Conservation (phyloP, 2,113 vertebrate genomes). For the Crypturellus undulatus region DNA sequence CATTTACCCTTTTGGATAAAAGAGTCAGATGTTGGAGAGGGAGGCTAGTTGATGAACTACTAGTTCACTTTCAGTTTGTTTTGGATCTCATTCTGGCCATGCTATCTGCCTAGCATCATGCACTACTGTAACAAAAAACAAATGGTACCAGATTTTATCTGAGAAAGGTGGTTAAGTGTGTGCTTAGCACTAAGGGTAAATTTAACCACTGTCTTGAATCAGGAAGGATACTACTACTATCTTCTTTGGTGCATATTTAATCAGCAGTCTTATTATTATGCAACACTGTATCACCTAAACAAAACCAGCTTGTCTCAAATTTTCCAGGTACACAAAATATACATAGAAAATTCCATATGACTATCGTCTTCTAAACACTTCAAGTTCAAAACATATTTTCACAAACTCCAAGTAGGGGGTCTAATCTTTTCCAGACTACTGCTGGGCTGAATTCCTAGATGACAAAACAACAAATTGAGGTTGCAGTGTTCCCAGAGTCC, state of each 20-base stretch:
- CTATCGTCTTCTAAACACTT: not conserved
- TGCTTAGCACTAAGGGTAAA: not conserved
- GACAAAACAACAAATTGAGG: constrained; percentile 3
- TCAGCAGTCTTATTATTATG: not conserved
- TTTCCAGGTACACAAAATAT: not conserved
- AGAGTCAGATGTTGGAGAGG: not conserved
- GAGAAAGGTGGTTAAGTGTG: not conserved
- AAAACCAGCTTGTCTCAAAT: not conserved
- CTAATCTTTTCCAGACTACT: not conserved
- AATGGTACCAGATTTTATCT: not conserved
- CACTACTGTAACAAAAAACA: not conserved
- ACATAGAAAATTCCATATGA: not conserved
- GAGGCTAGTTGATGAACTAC: not conserved
- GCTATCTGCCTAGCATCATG: not conserved
- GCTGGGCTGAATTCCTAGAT: constrained; percentile 9
- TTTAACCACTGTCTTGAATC: not conserved
- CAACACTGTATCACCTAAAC: not conserved
- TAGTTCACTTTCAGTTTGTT: not conserved
- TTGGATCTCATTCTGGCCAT: not conserved
- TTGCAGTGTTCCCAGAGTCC: not conserved
- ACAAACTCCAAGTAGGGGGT: constrained; percentile 7
- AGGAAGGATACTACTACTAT: not conserved
- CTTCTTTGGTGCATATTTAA: not conserved
- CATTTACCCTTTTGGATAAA: not conserved
- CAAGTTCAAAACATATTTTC: not conserved